Percentiles rank a stretch among this genome's conserved stretches.
These are phyloP conservation scores for Chrysocyon brachyurus DNA, from an alignment of 2,797 vertebrate species.

Conservation along the genomic window DNA sequence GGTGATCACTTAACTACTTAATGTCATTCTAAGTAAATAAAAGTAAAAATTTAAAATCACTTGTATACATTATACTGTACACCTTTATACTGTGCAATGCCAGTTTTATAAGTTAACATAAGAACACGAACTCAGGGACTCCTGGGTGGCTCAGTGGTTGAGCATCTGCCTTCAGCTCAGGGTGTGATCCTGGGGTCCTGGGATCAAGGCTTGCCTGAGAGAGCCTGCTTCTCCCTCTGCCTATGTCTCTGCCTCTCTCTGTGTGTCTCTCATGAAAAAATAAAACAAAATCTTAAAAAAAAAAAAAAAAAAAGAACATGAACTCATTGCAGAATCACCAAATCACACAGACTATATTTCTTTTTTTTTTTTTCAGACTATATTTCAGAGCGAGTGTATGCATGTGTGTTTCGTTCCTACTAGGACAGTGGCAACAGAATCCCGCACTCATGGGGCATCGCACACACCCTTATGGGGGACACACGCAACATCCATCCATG, in stretches of 20 bases:
- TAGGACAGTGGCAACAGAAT: not conserved
- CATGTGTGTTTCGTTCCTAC: not conserved
- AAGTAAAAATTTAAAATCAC: not conserved
- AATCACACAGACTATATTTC: not conserved
- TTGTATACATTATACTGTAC: not conserved
- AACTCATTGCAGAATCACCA: not conserved
- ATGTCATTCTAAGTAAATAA: conserved; percentile 5
- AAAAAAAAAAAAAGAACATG: not conserved
- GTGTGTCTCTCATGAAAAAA: too few relatives aligned
- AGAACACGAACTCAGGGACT: not conserved
- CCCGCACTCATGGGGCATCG: not conserved
- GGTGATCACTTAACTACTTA: not conserved
- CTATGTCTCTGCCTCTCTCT: too few relatives aligned
- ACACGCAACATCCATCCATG: accelerated
- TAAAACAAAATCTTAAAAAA: too few relatives aligned
- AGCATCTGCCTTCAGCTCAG: too few relatives aligned
- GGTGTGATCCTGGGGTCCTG: too few relatives aligned
- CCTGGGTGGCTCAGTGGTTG: too few relatives aligned
- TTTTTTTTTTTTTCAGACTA: not conserved
- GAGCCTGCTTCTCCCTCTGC: too few relatives aligned
- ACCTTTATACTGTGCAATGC: not conserved
- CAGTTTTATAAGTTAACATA: not conserved
- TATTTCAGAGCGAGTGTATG: not conserved
- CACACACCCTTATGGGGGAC: too few relatives aligned
- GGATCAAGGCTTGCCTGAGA: too few relatives aligned